Percentiles rank a stretch among this genome's conserved stretches.
phyloP scores from a whole-genome alignment of 2,888 invertebrate species.

The Steinernema carpocapsae region DNA sequence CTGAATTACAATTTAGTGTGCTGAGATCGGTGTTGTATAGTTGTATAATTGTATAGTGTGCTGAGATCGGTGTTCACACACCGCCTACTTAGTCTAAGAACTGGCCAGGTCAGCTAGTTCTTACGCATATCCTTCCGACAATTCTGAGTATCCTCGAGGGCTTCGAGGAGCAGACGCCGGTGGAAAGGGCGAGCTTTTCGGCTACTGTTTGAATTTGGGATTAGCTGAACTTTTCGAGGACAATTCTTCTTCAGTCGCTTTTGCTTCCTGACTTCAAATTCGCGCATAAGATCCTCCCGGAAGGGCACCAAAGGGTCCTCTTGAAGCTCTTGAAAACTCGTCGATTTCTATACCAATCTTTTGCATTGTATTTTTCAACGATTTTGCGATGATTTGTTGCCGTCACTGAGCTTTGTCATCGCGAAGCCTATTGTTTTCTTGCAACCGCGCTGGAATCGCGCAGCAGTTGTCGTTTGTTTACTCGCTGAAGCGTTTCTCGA shows the following conservation, averaged over 20 bases:
- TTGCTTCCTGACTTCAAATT: neutral
- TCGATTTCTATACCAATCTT: neutral
- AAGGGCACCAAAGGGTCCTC: neutral
- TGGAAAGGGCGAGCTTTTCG: neutral
- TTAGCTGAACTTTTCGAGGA: neutral
- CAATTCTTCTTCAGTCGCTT: neutral
- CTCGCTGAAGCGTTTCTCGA: neutral
- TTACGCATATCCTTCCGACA: neutral
- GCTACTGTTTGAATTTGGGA: conserved; percentile 27
- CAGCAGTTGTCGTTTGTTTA: conserved; percentile 2
- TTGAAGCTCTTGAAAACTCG: neutral
- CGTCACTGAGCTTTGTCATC: neutral
- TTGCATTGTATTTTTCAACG: neutral
- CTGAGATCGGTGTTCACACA: conserved; percentile 14
- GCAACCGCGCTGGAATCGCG: neutral
- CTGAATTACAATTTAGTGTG: conserved; percentile 13
- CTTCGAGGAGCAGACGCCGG: neutral
- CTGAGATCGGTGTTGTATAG: conserved; percentile 1
- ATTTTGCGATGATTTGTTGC: neutral
- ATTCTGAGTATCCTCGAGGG: neutral
- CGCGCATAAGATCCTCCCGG: neutral
- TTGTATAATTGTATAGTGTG: no score
- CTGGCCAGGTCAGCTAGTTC: neutral
- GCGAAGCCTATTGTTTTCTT: neutral
- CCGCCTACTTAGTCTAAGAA: neutral